Conservation (phyloP, 2,797 vertebrate genomes). For the Fistularia commersonii region DNA sequence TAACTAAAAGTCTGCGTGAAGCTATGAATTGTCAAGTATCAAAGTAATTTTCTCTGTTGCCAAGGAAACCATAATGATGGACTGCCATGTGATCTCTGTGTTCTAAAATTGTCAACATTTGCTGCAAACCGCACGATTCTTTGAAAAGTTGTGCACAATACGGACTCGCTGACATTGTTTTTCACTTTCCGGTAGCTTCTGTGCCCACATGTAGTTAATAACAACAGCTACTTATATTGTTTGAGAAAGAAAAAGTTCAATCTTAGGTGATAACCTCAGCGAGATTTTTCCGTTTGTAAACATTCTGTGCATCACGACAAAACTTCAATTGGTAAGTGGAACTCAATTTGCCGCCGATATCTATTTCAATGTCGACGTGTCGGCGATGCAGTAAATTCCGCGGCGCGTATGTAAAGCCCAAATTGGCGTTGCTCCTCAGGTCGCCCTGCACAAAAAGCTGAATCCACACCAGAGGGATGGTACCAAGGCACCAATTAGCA, state of each 20-base stretch:
- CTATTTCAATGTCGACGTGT: not conserved
- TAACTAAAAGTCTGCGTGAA: constrained; percentile 6
- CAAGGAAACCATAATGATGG: constrained; percentile 40
- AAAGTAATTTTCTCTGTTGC: constrained; percentile 33
- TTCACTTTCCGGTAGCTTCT: not conserved
- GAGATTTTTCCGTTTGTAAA: too few relatives aligned
- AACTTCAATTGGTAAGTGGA: too few relatives aligned
- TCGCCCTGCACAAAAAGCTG: constrained; percentile 33
- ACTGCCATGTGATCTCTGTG: constrained; percentile 10
- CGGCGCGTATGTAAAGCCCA: not conserved
- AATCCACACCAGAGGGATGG: constrained; percentile 61
- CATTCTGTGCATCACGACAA: too few relatives aligned
- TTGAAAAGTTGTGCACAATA: constrained; percentile 3
- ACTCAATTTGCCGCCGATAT: too few relatives aligned
- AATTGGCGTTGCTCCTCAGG: constrained; percentile 45
- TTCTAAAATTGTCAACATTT: constrained; percentile 29
- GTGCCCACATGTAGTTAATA: too few relatives aligned
- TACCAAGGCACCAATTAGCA: constrained; percentile 77
- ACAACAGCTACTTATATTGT: too few relatives aligned
- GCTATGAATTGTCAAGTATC: constrained; percentile 13
- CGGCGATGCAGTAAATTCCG: not conserved
- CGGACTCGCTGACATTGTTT: not conserved
- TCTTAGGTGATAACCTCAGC: too few relatives aligned
- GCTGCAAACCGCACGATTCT: constrained; percentile 3
- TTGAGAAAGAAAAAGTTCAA: too few relatives aligned